A percentile compares a stretch with the other conserved stretches of the same genome.
These are phyloP conservation scores for Pseudochromis fuscus DNA, from an alignment of 2,797 vertebrate genomes.

Conservation along the genomic window DNA sequence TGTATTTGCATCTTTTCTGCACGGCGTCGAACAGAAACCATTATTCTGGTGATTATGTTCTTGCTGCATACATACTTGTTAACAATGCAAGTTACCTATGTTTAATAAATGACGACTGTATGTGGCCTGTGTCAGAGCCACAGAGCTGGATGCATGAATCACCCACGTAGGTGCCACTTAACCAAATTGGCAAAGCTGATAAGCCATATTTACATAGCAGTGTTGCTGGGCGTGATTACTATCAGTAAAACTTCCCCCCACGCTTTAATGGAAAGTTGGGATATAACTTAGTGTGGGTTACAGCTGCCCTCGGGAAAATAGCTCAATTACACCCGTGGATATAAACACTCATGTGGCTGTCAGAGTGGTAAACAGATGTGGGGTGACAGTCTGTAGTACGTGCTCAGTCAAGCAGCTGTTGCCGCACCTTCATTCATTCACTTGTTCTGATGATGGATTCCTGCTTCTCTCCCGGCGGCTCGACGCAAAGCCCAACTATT, in stretches of 20 bases:
- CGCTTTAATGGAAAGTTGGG: slow-evolving; percentile 78
- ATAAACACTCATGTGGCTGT: slow-evolving; percentile 69
- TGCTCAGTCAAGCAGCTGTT: slow-evolving; percentile 74
- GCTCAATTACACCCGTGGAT: slow-evolving; percentile 72
- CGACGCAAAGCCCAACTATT: slow-evolving; percentile 52
- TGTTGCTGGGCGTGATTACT: slow-evolving; percentile 73
- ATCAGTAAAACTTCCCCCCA: slow-evolving; percentile 68
- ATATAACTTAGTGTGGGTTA: slow-evolving; percentile 72
- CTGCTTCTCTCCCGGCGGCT: slow-evolving; percentile 35
- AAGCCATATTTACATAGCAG: slow-evolving; percentile 81
- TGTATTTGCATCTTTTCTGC: slow-evolving; percentile 53
- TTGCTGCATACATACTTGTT: slow-evolving; percentile 49
- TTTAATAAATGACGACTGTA: slow-evolving; percentile 54
- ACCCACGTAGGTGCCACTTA: slow-evolving; percentile 78
- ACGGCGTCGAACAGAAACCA: slow-evolving; percentile 18
- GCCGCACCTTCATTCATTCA: slow-evolving; percentile 68
- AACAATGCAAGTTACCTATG: slow-evolving; percentile 53
- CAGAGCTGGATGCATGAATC: slow-evolving; percentile 61
- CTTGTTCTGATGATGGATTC: slow-evolving; percentile 67
- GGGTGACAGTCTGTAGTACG: slow-evolving; percentile 65
- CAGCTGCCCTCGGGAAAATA: slow-evolving; percentile 72
- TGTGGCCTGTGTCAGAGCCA: slow-evolving; percentile 49
- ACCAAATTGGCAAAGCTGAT: slow-evolving; percentile 80
- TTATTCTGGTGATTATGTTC: slow-evolving; percentile 40
- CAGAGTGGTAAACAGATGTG: slow-evolving; percentile 76